Evolutionary conservation across 2,888 invertebrate species (phyloP).

Genomic region (Tenthredo notha): DNA sequence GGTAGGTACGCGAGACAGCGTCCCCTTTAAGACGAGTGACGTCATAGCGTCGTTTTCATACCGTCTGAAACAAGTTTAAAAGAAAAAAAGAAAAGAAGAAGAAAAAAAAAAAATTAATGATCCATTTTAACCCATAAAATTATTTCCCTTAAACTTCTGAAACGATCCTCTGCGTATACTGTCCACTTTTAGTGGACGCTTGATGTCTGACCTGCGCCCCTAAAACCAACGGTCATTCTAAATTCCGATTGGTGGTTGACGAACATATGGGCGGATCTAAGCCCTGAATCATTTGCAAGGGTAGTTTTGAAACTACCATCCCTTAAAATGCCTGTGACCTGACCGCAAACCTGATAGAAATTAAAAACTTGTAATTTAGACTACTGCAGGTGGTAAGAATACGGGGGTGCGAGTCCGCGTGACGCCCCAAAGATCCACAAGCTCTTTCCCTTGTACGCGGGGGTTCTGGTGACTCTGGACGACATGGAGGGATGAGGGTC

Average conservation of each 20-base stretch:
- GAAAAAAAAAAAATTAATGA: background rate
- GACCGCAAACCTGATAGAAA: background rate
- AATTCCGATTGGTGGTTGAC: background rate
- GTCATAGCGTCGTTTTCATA: constrained; percentile 41
- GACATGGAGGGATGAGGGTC: constrained; percentile 45
- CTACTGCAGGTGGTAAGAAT: background rate
- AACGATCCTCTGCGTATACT: background rate
- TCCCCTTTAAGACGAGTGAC: constrained; percentile 74
- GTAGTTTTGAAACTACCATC: constrained; percentile 10
- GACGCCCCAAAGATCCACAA: constrained; percentile 14
- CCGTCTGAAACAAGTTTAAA: background rate
- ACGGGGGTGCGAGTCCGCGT: constrained; percentile 12
- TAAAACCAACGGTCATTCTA: constrained; percentile 19
- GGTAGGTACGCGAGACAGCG: constrained; percentile 67
- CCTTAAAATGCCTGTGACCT: constrained; percentile 12
- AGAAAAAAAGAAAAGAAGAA: background rate
- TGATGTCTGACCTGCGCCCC: constrained; percentile 32
- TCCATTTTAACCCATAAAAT: background rate
- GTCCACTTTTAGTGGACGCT: constrained; percentile 9
- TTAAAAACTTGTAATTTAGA: background rate
- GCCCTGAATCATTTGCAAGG: background rate
- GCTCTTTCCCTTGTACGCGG: constrained; percentile 12
- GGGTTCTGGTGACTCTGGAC: constrained; percentile 41
- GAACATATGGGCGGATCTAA: constrained; percentile 30
- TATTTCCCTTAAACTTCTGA: background rate